Evolutionary conservation across 2,797 vertebrate genomes (phyloP).

Genomic region (Zalophus californianus): DNA sequence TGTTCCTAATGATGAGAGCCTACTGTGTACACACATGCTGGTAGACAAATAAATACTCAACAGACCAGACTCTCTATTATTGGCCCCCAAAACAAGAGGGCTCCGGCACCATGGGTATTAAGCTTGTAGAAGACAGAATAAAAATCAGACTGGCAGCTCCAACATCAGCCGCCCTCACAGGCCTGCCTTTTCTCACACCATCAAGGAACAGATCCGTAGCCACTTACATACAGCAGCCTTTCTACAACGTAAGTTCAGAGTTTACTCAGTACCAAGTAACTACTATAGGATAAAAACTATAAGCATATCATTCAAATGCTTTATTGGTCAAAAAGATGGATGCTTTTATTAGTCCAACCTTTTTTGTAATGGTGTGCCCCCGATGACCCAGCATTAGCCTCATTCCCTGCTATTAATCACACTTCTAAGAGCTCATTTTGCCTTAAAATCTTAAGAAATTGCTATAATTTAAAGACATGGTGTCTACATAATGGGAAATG

Average conservation of each 20-base stretch:
- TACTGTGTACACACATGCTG: not conserved
- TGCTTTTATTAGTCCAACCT: conserved; percentile 90
- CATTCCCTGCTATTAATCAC: conserved; percentile 91
- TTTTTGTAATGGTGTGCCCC: conserved; percentile 91
- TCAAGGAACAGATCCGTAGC: conserved; percentile 46
- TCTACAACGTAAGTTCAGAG: conserved; percentile 84
- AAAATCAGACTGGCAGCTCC: not conserved
- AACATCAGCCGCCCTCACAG: not conserved
- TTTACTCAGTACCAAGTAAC: conserved; percentile 87
- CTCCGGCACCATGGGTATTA: not conserved
- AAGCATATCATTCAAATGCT: conserved; percentile 89
- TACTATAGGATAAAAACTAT: conserved; percentile 86
- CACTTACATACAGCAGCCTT: conserved; percentile 57
- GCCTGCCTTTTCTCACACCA: not conserved
- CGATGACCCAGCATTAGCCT: conserved; percentile 90
- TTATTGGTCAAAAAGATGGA: conserved; percentile 91
- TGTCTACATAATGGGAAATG: conserved; percentile 90
- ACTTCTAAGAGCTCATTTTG: conserved; percentile 91
- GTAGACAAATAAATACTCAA: not conserved
- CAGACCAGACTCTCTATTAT: not conserved
- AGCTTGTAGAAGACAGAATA: not conserved
- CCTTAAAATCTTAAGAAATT: conserved; percentile 92
- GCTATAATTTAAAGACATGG: conserved; percentile 91
- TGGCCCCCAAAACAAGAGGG: not conserved
- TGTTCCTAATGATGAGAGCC: not conserved